Base-by-base conservation (phyloP, 2,888 invertebrate genomes). In the Onthophagus sagittarius region DNA sequence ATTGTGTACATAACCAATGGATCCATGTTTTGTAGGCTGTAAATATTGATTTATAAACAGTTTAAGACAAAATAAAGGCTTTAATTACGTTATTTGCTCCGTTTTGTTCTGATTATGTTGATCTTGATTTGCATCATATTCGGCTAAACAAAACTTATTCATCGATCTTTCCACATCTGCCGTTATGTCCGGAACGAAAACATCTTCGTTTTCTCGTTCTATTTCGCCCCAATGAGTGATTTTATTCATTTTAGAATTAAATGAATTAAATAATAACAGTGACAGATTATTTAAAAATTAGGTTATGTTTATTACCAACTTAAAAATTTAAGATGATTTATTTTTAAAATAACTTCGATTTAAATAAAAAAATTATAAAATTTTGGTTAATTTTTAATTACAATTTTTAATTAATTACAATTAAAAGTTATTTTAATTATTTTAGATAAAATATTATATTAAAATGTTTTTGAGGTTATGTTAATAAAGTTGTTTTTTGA, bases 101-200 rank as follows among this genome's bases (percentile, higher is more conserved):
- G 74, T 72, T 65, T 72, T 74, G 11, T 76, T 71, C 3, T 2
- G 23, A 63, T 71, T 63, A 14, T 71, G 74, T 6, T 71, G 62
- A 69, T 79, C 80, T 67, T 76, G 75, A 32, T 81, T 81, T 72
- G 80, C 78, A 65, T 82, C 81, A 74, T 81, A 83, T 75, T 82
- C 82, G 5, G 80, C 78, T 15, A 84, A 78, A 73, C 83, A 83
- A 73, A 80, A 80, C 74, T 79, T 80, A 71, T 81, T 79, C 84
- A 84, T 85, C 2, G 84, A 81, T 69, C 78, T 79, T 78, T 83
- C 81, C 67, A 85, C 84, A 72, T 84, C 84, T 32, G 77, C 79
- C 5, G 79, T 77, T 15, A 85, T 81, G 75, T 84, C 82, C 0
- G 84, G 83, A 15, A 77, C 74, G 31, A 73, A 69, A 0, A 31